These are phyloP conservation scores for Brachyhypopomus gauderio DNA, from an alignment of 2,113 vertebrate species.

Conservation along the genomic window DNA sequence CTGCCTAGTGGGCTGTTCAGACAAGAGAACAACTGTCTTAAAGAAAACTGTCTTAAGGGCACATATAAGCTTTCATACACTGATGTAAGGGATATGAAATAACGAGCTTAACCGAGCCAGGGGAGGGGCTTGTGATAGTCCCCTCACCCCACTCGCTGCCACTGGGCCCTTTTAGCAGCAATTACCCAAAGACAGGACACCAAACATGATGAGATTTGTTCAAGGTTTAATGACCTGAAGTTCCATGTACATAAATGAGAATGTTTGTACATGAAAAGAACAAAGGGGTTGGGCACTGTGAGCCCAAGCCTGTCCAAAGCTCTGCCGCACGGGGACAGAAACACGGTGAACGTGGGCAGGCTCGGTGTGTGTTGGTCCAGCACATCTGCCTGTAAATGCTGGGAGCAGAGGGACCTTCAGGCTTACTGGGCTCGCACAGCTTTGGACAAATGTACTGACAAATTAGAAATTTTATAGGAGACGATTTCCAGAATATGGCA, in stretches of 20 bases:
- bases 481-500: too few relatives aligned
- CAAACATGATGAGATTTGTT: slow-evolving; percentile 32
- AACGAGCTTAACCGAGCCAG: too few relatives aligned
- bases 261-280: slow-evolving; percentile 34
- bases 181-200: slow-evolving; percentile 60
- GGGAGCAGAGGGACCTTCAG: too few relatives aligned
- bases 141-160: not conserved
- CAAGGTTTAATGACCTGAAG: slow-evolving; percentile 24
- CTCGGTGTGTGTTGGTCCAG: not conserved
- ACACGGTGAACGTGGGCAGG: slow-evolving; percentile 17
- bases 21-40: not conserved
- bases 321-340: slow-evolving; percentile 41
- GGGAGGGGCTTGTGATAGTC: too few relatives aligned
- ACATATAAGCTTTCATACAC: too few relatives aligned
- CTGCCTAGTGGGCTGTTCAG: not conserved
- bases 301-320: slow-evolving; percentile 44
- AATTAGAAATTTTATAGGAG: too few relatives aligned
- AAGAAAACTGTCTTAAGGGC: too few relatives aligned
- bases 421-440: too few relatives aligned
- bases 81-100: too few relatives aligned
- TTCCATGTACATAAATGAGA: slow-evolving; percentile 15
- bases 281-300: slow-evolving; percentile 24
- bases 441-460: too few relatives aligned
- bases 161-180: slow-evolving; percentile 40
- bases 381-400: not conserved